Evolutionary conservation across 2,113 vertebrate species (phyloP).

Genomic region (Typhlomys cinereus): DNA sequence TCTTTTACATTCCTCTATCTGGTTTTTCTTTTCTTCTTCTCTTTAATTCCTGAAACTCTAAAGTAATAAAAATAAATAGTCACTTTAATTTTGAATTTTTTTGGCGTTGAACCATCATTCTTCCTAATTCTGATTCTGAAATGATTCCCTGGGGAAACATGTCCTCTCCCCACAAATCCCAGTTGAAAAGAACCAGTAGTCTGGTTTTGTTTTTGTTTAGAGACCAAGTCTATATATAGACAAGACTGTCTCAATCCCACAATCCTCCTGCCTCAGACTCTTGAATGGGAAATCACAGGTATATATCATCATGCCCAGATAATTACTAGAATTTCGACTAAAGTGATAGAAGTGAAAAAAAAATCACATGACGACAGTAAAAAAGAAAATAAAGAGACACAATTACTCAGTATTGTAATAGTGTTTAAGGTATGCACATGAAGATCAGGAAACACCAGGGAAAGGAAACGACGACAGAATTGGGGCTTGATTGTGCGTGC

Average conservation of each 20-base stretch:
- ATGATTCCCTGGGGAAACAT: background rate
- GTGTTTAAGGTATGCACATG: background rate
- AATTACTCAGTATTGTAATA: background rate
- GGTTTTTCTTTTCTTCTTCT: background rate
- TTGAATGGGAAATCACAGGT: background rate
- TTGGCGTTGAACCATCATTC: background rate
- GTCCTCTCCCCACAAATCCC: no score
- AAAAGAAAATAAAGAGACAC: background rate
- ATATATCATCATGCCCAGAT: background rate
- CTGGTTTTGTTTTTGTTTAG: background rate
- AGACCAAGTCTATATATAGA: background rate
- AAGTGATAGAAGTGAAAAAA: background rate
- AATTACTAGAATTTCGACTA: background rate
- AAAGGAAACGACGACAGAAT: background rate
- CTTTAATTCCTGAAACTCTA: background rate
- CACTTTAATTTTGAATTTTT: background rate
- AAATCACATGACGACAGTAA: constrained; percentile 10
- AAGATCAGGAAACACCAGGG: background rate
- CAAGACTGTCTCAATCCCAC: background rate
- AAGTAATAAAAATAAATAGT: background rate
- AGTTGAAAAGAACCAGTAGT: background rate
- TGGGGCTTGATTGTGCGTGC: background rate
- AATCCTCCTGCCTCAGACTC: background rate
- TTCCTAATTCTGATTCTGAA: background rate
- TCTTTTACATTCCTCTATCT: background rate